Evolutionary conservation across 2,888 invertebrate species (phyloP).

Genomic region (Leptura quadrifasciata): DNA sequence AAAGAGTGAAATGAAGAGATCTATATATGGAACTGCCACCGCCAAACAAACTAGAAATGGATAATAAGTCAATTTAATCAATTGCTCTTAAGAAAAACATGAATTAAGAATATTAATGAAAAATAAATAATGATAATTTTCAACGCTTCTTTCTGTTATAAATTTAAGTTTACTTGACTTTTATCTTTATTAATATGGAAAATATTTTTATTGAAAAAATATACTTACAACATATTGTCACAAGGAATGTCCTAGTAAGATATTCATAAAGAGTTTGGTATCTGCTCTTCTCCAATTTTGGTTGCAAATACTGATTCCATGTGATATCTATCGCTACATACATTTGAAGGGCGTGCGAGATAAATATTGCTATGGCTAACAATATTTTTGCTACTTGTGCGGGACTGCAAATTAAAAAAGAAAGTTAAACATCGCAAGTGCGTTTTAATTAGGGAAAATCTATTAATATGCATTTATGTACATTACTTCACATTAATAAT

Average conservation of each 20-base stretch:
- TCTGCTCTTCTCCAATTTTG: constrained; percentile 78
- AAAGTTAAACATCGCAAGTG: neutral
- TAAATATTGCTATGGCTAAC: constrained; percentile 88
- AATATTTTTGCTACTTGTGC: constrained; percentile 85
- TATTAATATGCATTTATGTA: neutral
- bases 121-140: neutral
- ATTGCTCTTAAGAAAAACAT: neutral
- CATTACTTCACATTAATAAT: no score
- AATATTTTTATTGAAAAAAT: neutral
- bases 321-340: constrained; percentile 96
- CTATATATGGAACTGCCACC: constrained; percentile 89
- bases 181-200: neutral
- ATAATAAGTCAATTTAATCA: constrained; percentile 1
- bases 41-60: constrained; percentile 85
- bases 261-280: constrained; percentile 85
- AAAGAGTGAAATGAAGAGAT: constrained; percentile 86
- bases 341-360: constrained; percentile 94
- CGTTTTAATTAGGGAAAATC: neutral
- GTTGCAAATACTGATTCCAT: constrained; percentile 87
- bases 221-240: constrained; percentile 90
- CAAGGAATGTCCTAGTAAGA: constrained; percentile 83
- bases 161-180: neutral
- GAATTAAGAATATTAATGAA: neutral
- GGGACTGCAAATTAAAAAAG: constrained; percentile 75
- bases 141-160: no score